These are phyloP conservation scores for Scarus forsteni DNA, from an alignment of 2,797 vertebrate genomes.

Conservation along the genomic window DNA sequence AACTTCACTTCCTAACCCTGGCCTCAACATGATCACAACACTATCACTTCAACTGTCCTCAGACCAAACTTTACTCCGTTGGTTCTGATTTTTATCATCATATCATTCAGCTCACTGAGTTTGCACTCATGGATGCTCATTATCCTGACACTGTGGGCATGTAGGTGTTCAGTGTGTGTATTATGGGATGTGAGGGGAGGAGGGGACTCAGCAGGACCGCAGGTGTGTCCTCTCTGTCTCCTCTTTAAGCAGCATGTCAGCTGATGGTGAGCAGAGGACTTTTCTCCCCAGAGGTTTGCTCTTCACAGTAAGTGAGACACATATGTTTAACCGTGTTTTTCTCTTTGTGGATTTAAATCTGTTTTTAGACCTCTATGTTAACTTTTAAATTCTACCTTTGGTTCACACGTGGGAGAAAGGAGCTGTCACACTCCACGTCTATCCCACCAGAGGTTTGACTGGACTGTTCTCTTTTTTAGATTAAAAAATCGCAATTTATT, in stretches of 20 bases:
- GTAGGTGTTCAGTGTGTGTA: background rate
- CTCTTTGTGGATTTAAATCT: slow-evolving; percentile 26
- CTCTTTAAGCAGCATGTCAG: slow-evolving; percentile 42
- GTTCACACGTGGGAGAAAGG: slow-evolving; percentile 22
- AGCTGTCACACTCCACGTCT: background rate
- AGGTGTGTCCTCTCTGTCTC: slow-evolving; percentile 59
- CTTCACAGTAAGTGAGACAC: slow-evolving; percentile 58
- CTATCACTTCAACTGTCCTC: no score
- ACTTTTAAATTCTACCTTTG: slow-evolving; percentile 1
- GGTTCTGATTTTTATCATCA: background rate
- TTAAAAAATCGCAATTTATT: no score
- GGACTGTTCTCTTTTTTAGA: background rate
- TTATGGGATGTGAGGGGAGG: slow-evolving; percentile 31
- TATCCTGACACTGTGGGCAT: slow-evolving; percentile 9
- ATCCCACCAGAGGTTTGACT: slow-evolving; percentile 4
- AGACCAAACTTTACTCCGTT: background rate
- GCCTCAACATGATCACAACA: no score
- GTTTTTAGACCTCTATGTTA: slow-evolving; percentile 6
- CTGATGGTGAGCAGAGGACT: slow-evolving; percentile 51
- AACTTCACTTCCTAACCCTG: no score
- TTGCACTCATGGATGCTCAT: slow-evolving; percentile 1
- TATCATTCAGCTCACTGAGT: background rate
- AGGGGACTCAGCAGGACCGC: slow-evolving; percentile 30
- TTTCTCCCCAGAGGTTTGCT: slow-evolving; percentile 35
- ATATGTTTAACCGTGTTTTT: slow-evolving; percentile 33